phyloP scores from a whole-genome alignment of 1,140 invertebrate species.

The Oncopeltus fasciatus region DNA sequence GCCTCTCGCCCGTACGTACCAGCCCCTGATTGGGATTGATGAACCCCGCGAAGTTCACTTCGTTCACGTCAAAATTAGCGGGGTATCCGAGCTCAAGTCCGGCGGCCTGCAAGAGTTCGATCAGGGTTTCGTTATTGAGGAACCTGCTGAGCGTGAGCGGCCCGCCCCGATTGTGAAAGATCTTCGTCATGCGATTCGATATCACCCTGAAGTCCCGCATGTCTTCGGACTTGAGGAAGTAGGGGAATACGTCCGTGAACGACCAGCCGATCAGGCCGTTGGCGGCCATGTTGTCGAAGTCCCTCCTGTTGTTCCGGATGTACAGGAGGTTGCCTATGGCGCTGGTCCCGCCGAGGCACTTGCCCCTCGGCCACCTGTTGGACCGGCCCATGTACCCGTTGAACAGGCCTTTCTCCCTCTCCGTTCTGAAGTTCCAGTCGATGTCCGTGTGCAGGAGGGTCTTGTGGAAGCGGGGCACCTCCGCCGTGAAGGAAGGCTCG shows the following conservation, averaged over 20 bases:
- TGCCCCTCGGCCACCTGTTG: constrained; percentile 44
- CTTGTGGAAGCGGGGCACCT: constrained; percentile 45
- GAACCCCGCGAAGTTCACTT: neutral
- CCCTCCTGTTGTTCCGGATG: constrained; percentile 42
- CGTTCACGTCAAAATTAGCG: constrained; percentile 6
- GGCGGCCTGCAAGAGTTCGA: constrained; percentile 35
- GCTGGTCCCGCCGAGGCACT: constrained; percentile 67
- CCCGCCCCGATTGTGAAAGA: constrained; percentile 32
- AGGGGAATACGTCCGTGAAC: constrained; percentile 42
- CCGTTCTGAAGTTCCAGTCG: constrained; percentile 51
- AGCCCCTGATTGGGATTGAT: constrained; percentile 32
- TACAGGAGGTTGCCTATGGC: constrained; percentile 56
- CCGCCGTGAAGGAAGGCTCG: constrained; percentile 49
- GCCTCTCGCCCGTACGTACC: constrained; percentile 12
- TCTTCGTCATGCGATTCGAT: constrained; percentile 32
- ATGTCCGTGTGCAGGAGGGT: constrained; percentile 34
- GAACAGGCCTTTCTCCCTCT: constrained; percentile 36
- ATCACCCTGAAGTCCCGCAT: constrained; percentile 30
- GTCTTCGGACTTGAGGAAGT: constrained; percentile 42
- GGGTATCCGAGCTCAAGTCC: constrained; percentile 21
- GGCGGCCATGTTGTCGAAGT: constrained; percentile 53
- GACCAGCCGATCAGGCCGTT: constrained; percentile 47
- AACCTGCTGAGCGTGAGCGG: constrained; percentile 42
- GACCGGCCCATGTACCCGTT: constrained; percentile 46
- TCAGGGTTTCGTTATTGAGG: constrained; percentile 16